Base-by-base conservation (phyloP, 1,140 invertebrate species). In the Cheumatopsyche charites region DNA sequence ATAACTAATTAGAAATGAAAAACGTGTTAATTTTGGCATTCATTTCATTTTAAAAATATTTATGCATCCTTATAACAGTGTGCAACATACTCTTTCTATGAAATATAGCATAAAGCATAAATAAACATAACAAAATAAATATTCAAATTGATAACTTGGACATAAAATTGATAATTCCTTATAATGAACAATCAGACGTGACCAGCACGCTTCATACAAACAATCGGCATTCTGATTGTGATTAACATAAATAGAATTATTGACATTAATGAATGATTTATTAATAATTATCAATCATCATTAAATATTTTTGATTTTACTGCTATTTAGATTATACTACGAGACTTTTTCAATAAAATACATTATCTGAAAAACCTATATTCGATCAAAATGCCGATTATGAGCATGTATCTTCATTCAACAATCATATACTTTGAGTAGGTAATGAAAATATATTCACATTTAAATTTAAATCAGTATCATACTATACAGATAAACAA, bases 31-130 rank as follows among this genome's bases (percentile, higher is more conserved):
- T 67, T 67, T 67, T 67, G 65, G 65, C 65, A 67, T 67, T 52
- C 15, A 67, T 67, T 67, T 67, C 36, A 67, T 67, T 67, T 67
- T 17, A 67, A 67, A 67, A 67, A 67, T 67, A 67, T 67, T 67
- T 67, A 47, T 67, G 36, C 62, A 63, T 67, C 43, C 19, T 47
- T 43, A 23, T 26, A 65, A 65, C 26, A 11, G 62, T 67, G 43
- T 67, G 23, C 63, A 66, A 66, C 17, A 66, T 66, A 45, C n/a
- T 63, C 11, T 23, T 67, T 23, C 26, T 17, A 26, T 41, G 17
- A 42, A 52, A 52, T 17, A 52, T 17, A 17, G 9, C 26, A 23
- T 7, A 63, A 52, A 17, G 7, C 15, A 67, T n/a, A 67, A 6
- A 67, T 67, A 49, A n/a, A 21, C 15, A 13, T 19, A 45, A 63